These are phyloP conservation scores for Notothenia rossii DNA, from an alignment of 2,113 vertebrate species.

Conservation along the genomic window DNA sequence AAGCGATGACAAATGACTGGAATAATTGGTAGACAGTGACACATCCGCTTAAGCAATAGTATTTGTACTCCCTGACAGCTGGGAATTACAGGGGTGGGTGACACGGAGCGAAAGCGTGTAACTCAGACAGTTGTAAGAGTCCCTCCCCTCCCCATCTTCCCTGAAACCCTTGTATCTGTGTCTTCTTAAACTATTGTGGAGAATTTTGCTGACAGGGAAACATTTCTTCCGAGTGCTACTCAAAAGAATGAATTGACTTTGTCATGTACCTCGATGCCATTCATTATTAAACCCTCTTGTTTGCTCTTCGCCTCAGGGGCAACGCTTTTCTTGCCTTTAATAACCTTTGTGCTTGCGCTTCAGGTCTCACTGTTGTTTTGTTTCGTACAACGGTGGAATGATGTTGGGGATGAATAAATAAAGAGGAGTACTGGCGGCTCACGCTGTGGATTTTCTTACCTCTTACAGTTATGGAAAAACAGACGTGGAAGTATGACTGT, in stretches of 20 bases:
- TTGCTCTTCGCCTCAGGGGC: constrained; percentile 50
- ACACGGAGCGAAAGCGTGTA: constrained; percentile 9
- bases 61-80: constrained; percentile 52
- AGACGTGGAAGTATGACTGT: constrained; percentile 10
- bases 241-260: constrained; percentile 54
- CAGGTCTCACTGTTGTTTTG: constrained; percentile 48
- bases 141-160: not conserved
- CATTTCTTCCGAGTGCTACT: constrained; percentile 37
- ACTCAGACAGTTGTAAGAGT: constrained; percentile 34
- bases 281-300: constrained; percentile 67
- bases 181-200: constrained; percentile 23
- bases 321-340: constrained; percentile 52
- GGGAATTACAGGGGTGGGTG: constrained; percentile 66
- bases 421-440: constrained; percentile 22
- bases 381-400: constrained; percentile 23
- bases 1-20: constrained; percentile 66
- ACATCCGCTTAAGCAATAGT: constrained; percentile 55
- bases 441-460: constrained; percentile 34
- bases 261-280: constrained; percentile 54
- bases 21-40: constrained; percentile 73
- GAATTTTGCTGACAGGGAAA: constrained; percentile 46
- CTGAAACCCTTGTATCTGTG: constrained; percentile 32
- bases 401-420: constrained; percentile 60
- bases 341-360: constrained; percentile 56
- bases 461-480: constrained; percentile 35